A percentile compares a stretch with the other conserved stretches of the same genome.
These are phyloP conservation scores for Phyllostomus discolor DNA, from an alignment of 2,113 vertebrate species.

Conservation along the genomic window DNA sequence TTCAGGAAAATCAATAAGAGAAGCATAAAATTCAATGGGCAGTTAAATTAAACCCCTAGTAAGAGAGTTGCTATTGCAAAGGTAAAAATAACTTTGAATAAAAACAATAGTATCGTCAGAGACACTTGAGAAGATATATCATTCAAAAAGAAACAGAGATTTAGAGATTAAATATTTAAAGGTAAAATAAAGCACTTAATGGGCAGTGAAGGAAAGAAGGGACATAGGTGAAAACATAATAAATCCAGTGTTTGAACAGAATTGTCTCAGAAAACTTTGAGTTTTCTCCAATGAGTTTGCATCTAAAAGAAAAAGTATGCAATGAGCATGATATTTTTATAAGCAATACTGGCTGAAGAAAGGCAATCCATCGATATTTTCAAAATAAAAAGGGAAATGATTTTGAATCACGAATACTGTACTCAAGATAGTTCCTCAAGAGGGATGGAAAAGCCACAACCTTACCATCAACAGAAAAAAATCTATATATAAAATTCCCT, in stretches of 20 bases:
- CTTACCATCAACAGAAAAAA: background rate
- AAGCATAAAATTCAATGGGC: background rate
- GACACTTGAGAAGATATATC: background rate
- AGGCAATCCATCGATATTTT: background rate
- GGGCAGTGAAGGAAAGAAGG: background rate
- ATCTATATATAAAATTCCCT: background rate
- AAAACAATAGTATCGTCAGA: background rate
- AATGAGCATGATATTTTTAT: background rate
- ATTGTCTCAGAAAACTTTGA: background rate
- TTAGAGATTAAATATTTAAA: slow-evolving; percentile 1
- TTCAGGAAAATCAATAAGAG: background rate
- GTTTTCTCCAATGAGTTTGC: background rate
- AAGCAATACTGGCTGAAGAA: background rate
- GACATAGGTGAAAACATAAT: background rate
- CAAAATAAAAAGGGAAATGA: background rate
- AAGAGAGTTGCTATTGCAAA: background rate
- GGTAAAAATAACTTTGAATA: background rate
- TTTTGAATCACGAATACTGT: background rate
- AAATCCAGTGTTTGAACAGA: background rate
- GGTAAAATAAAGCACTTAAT: background rate
- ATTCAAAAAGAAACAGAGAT: background rate
- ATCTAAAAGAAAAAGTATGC: background rate
- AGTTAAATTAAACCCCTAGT: background rate
- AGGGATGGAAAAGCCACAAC: background rate
- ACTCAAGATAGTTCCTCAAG: background rate